Percentiles rank a stretch among this genome's conserved stretches.
phyloP scores from a whole-genome alignment of 2,888 invertebrate species.

The Drosophila aldrichi region DNA sequence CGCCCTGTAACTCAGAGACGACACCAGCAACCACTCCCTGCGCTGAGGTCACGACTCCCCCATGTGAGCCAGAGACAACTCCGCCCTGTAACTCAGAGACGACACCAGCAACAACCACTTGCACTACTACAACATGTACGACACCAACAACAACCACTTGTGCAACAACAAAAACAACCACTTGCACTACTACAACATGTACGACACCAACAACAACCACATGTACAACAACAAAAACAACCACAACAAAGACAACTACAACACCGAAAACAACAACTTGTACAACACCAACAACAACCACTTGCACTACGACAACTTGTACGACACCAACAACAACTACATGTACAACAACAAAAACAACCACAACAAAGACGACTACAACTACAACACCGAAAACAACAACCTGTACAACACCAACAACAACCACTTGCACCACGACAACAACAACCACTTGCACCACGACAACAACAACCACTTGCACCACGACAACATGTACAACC shows the following conservation, averaged over 20 bases:
- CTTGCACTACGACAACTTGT: constrained; percentile 7
- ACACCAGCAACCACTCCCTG: constrained; percentile 47
- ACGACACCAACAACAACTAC: constrained; percentile 12
- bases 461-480: neutral
- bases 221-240: neutral
- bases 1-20: constrained; percentile 20
- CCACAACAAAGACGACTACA: neutral
- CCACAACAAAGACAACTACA: constrained; percentile 16
- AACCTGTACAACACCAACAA: constrained; percentile 10
- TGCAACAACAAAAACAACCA: constrained; percentile 9
- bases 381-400: constrained; percentile 13
- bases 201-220: constrained; percentile 19
- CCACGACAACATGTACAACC: neutral
- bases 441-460: neutral
- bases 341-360: constrained; percentile 15
- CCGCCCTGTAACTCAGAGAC: constrained; percentile 21
- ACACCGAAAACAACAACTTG: neutral
- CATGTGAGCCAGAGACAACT: constrained; percentile 25
- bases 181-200: constrained; percentile 1
- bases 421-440: constrained; percentile 6
- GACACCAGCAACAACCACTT: constrained; percentile 3
- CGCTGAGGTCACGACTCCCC: constrained; percentile 6
- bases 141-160: constrained; percentile 3
- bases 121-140: constrained; percentile 6
- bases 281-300: constrained; percentile 14